A percentile compares a stretch with the other conserved stretches of the same genome.
These are phyloP conservation scores for Typhlichthys eigenmanni DNA, from an alignment of 2,797 vertebrate genomes.

Conservation along the genomic window DNA sequence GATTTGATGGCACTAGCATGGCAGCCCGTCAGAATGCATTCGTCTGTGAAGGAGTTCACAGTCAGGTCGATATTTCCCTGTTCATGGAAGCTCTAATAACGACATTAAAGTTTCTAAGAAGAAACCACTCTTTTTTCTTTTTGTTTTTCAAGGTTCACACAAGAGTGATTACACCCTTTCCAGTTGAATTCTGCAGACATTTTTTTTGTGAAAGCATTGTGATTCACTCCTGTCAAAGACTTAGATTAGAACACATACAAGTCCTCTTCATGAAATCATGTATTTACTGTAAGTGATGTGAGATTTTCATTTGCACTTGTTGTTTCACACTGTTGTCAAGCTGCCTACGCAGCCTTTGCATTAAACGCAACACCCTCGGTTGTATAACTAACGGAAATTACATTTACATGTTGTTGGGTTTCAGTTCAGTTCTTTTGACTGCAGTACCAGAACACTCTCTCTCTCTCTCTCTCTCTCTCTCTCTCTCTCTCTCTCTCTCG, in stretches of 20 bases:
- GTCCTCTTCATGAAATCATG: constrained; percentile 40
- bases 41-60: constrained; percentile 72
- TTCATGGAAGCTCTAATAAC: constrained; percentile 69
- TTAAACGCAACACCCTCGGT: no score
- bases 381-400: neutral
- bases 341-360: no score
- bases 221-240: constrained; percentile 29
- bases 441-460: neutral
- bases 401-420: neutral
- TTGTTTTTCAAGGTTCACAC: constrained; percentile 36
- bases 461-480: no score
- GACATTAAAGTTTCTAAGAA: constrained; percentile 62
- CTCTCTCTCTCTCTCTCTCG: no score
- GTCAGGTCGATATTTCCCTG: constrained; percentile 71
- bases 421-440: neutral
- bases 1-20: constrained; percentile 73
- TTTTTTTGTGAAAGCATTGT: constrained; percentile 12
- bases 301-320: no score
- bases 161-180: constrained; percentile 30
- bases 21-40: constrained; percentile 61
- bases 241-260: constrained; percentile 37
- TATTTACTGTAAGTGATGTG: constrained; percentile 18
- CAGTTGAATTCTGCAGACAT: constrained; percentile 36
- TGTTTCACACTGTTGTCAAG: no score
- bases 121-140: constrained; percentile 22